A percentile compares a stretch with the other conserved stretches of the same genome.
Evolutionary conservation across 2,113 vertebrate species (phyloP).

Genomic region (Cyprinodon tularosa): DNA sequence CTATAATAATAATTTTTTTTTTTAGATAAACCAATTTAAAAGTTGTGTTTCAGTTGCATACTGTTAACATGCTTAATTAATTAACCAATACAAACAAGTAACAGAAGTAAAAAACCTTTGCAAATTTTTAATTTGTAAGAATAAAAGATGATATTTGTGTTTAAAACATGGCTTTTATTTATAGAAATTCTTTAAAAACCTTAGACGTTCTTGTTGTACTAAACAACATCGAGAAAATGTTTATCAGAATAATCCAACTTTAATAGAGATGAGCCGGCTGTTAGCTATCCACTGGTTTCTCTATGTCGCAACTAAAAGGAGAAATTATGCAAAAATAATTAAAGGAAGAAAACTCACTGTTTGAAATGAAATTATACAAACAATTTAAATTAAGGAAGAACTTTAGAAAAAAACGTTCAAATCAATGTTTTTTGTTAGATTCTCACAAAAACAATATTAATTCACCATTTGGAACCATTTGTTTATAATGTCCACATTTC

Average conservation of each 20-base stretch:
- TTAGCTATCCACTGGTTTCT: too few relatives aligned
- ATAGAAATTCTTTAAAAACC: neutral
- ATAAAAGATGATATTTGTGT: neutral
- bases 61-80: conserved; percentile 1
- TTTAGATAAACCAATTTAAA: neutral
- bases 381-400: neutral
- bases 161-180: neutral
- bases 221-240: neutral
- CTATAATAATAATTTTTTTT: conserved; percentile 42
- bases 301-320: neutral
- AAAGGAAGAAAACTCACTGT: neutral
- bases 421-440: neutral
- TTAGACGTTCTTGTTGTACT: neutral
- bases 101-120: neutral
- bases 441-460: conserved; percentile 31
- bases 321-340: neutral
- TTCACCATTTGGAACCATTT: conserved; percentile 21
- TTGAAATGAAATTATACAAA: neutral
- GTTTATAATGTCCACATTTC: conserved; percentile 42
- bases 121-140: neutral
- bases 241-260: neutral
- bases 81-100: neutral
- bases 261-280: conserved; percentile 11
- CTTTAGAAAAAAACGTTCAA: neutral
- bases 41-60: neutral